Conservation (phyloP, 2,888 invertebrate genomes). For the Tenthredo amoena region DNA sequence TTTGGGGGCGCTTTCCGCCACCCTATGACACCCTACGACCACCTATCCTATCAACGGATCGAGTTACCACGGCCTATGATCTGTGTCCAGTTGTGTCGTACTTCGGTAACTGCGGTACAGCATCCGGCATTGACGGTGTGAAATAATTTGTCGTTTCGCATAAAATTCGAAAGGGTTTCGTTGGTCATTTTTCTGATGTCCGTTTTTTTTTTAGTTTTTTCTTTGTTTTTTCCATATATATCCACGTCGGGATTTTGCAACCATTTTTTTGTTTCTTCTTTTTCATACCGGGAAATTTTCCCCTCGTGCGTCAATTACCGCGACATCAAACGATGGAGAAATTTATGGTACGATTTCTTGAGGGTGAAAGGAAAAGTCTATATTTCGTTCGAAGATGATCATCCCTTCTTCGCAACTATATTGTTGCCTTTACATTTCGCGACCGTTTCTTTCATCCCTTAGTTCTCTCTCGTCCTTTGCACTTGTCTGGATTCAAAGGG, state of each 20-base stretch:
- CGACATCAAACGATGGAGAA: background rate
- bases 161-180: background rate
- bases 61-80: conserved; percentile 48
- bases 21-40: conserved; percentile 12
- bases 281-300: background rate
- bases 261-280: background rate
- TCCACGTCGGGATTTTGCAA: background rate
- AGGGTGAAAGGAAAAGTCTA: background rate
- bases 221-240: background rate
- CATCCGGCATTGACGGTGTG: background rate
- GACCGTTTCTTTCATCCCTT: background rate
- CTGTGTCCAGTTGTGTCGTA: conserved; percentile 6
- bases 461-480: background rate
- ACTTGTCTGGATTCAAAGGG: conserved; percentile 20
- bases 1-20: background rate
- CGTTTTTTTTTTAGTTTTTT: background rate
- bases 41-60: conserved; percentile 46
- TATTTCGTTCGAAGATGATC: background rate
- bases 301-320: background rate
- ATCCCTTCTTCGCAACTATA: background rate
- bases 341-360: background rate
- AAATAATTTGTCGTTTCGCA: background rate
- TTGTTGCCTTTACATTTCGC: conserved; percentile 30
- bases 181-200: background rate
- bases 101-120: background rate